Percentiles rank a stretch among this genome's conserved stretches.
Evolutionary conservation across 2,888 invertebrate genomes (phyloP).

Genomic region (Drosophila sordidula): DNA sequence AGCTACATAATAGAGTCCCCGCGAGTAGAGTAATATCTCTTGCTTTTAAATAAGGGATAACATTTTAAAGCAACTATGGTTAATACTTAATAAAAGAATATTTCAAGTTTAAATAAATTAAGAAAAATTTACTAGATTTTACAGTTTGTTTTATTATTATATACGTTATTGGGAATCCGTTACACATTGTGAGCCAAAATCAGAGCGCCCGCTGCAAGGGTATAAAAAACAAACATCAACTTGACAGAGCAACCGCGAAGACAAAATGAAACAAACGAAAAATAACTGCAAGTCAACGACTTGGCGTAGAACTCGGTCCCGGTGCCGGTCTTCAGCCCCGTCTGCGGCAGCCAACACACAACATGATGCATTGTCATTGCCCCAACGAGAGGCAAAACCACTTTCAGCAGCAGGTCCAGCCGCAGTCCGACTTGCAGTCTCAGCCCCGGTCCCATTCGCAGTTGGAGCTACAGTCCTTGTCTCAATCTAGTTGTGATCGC

Average conservation of each 20-base stretch:
- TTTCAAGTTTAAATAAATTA: too few relatives aligned
- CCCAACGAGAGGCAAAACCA: conserved; percentile 25
- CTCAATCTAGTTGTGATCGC: conserved; percentile 50
- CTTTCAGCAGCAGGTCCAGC: conserved; percentile 20
- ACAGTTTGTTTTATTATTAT: too few relatives aligned
- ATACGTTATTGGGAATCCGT: too few relatives aligned
- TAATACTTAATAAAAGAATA: too few relatives aligned
- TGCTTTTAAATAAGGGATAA: too few relatives aligned
- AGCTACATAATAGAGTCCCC: too few relatives aligned
- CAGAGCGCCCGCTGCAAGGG: background rate
- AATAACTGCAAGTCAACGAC: conserved; percentile 41
- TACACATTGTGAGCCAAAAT: background rate
- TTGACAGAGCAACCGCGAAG: conserved; percentile 19
- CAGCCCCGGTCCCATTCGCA: conserved; percentile 6
- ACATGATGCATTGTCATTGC: conserved; percentile 15
- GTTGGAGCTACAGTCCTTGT: conserved; percentile 33
- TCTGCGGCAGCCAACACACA: background rate
- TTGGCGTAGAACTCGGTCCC: conserved; percentile 7
- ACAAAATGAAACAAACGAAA: conserved; percentile 8
- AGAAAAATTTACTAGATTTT: too few relatives aligned
- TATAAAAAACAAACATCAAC: conserved; percentile 8
- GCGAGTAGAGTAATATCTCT: too few relatives aligned
- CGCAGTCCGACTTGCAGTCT: background rate
- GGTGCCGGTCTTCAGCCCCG: background rate
- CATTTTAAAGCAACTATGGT: too few relatives aligned